Base-by-base conservation (phyloP, 1,140 invertebrate genomes). In the Chironomus tepperi region DNA sequence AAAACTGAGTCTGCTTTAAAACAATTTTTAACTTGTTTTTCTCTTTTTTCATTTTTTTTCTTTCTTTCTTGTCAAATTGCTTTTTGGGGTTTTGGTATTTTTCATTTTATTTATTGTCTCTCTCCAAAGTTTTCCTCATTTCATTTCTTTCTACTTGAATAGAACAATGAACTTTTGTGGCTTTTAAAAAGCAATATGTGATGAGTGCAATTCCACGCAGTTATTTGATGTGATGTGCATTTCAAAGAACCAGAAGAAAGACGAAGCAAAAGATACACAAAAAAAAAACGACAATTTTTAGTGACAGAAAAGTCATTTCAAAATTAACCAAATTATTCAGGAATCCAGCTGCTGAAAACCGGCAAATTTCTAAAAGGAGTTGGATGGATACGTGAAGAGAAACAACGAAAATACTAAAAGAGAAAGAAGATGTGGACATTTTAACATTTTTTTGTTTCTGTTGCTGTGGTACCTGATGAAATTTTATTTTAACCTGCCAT, bases 141-240 rank as follows among this genome's bases (percentile, higher is more conserved):
- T 57, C n/a, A 34, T 57, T 15, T 47, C 15, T 47, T 47, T 47
- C 43, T 5, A 57, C 12, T n/a, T 57, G 47, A 57, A 57, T 57
- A 57, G 47, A 57, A 57, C 47, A 57, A 57, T 57, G 47, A 57
- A 57, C 47, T 57, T 34, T 57, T 57, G 47, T 57, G 47, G 47
- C 47, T 57, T 57, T 57, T 9, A 57, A 57, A 57, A n/a, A n/a
- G 47, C 47, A n/a, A 57, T 57, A 57, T 57, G 47, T 57, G 47
- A 57, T 57, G 47, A 57, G 47, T 57, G 43, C 43, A 47, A 47
- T 47, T 47, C 43, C n/a, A 34, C 24, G 24, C 24, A 34, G 24
- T 57, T 57, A n/a, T 57, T 57, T 57, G 47, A 12, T 34, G 24
- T 34, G 47, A 12, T 57, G 47, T 57, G 12, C 47, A 57, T n/a